These are phyloP conservation scores for Sussaba pulchella DNA, from an alignment of 2,888 invertebrate genomes.

Conservation along the genomic window DNA sequence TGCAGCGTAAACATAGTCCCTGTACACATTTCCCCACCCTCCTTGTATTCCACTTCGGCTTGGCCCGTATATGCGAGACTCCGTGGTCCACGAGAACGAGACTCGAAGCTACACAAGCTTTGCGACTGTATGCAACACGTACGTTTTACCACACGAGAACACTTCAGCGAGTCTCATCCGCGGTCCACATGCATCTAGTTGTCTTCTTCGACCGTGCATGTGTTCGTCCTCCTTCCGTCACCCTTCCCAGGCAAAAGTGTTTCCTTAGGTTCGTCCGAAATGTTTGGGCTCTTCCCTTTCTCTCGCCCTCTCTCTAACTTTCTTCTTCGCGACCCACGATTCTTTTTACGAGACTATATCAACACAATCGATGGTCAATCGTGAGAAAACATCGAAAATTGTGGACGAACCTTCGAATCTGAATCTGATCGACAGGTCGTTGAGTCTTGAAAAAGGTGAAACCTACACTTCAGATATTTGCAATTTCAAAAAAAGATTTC, in stretches of 20 bases:
- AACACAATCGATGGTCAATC: background rate
- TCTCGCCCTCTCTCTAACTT: conserved; percentile 24
- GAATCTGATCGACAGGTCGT: too few species aligned
- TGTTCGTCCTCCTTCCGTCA: conserved; percentile 75
- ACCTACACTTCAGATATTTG: too few species aligned
- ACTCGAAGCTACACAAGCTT: conserved; percentile 33
- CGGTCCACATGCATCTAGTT: conserved; percentile 41
- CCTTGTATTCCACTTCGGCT: conserved; percentile 78
- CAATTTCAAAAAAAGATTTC: too few species aligned
- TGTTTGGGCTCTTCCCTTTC: conserved; percentile 78
- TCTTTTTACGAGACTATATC: conserved; percentile 12
- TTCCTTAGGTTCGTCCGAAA: conserved; percentile 82
- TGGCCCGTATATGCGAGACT: conserved; percentile 63
- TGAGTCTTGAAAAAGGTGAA: too few species aligned
- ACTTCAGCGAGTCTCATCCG: conserved; percentile 41
- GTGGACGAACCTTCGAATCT: too few species aligned
- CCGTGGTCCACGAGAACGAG: conserved; percentile 66
- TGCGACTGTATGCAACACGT: conserved; percentile 25
- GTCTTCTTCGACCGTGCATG: conserved; percentile 42
- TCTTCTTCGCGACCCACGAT: too few species aligned
- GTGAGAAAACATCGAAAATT: too few species aligned
- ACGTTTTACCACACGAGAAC: conserved; percentile 35
- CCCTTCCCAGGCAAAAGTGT: conserved; percentile 80
- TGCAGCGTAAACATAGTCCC: conserved; percentile 79
- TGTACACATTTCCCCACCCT: conserved; percentile 74